Evolutionary conservation across 2,888 invertebrate genomes (phyloP).

Genomic region (Plemyria rubiginata): DNA sequence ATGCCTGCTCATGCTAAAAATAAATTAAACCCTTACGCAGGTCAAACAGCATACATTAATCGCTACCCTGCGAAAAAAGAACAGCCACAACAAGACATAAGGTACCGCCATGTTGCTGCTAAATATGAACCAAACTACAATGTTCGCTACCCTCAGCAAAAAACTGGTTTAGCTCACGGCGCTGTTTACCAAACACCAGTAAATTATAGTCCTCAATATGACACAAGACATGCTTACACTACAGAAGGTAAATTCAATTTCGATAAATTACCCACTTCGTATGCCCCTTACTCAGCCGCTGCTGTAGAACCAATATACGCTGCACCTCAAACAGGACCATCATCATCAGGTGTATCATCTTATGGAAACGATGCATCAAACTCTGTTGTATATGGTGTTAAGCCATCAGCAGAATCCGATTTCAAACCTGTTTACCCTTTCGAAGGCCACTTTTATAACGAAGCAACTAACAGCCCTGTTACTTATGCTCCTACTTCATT

Average conservation of each 20-base stretch:
- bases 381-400: conserved; percentile 76
- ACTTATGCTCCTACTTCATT: conserved; percentile 78
- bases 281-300: conserved; percentile 66
- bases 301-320: conserved; percentile 78
- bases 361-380: conserved; percentile 69
- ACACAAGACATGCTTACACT: conserved; percentile 73
- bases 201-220: conserved; percentile 72
- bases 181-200: conserved; percentile 75
- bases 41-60: conserved; percentile 70
- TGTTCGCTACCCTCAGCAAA: conserved; percentile 76
- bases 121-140: conserved; percentile 74
- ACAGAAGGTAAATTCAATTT: conserved; percentile 70
- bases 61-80: conserved; percentile 74
- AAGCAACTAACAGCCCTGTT: conserved; percentile 70
- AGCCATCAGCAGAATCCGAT: conserved; percentile 72
- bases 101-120: conserved; percentile 74
- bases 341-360: conserved; percentile 60
- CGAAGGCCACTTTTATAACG: conserved; percentile 72
- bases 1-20: conserved; percentile 84
- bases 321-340: conserved; percentile 69
- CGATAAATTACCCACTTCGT: conserved; percentile 62
- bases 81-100: conserved; percentile 62
- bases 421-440: conserved; percentile 80
- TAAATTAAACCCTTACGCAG: conserved; percentile 76
- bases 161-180: conserved; percentile 78